Evolutionary conservation across 1,140 invertebrate species (phyloP).

Genomic region (Dufourea novaeangliae): DNA sequence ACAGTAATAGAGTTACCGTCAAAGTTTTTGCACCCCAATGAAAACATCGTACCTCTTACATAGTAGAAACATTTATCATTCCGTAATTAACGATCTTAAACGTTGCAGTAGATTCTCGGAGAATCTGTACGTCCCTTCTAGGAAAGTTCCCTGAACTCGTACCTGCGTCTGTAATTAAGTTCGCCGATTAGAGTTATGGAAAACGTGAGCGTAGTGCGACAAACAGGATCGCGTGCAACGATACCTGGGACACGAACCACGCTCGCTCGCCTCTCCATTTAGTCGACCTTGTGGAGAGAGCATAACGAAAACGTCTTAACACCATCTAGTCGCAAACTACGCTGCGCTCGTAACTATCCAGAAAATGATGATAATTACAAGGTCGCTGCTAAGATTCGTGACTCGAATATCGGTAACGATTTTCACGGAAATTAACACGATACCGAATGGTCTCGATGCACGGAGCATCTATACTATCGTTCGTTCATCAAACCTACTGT

Average conservation of each 20-base stretch:
- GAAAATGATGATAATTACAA: slow-evolving; percentile 45
- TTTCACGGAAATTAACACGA: neutral
- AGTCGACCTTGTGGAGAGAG: slow-evolving; percentile 73
- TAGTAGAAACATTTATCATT: neutral
- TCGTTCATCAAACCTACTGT: neutral
- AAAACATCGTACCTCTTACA: neutral
- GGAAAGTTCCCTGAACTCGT: neutral
- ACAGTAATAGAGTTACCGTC: neutral
- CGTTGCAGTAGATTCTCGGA: neutral
- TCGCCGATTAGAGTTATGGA: too few species aligned
- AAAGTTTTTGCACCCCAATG: neutral
- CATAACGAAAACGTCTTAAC: slow-evolving; percentile 67
- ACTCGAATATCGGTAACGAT: neutral
- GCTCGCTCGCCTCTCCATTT: neutral
- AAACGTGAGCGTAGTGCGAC: neutral
- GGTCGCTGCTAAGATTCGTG: neutral
- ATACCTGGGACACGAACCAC: slow-evolving; percentile 1
- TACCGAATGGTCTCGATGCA: neutral
- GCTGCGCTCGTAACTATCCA: slow-evolving; percentile 56
- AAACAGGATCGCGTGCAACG: slow-evolving; percentile 9
- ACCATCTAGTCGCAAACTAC: slow-evolving; percentile 38
- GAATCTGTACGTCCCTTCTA: neutral
- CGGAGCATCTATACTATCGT: neutral
- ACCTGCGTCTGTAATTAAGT: neutral
- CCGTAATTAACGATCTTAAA: neutral